Base-by-base conservation (phyloP, 2,888 invertebrate species). In the Sarcophaga variegata region DNA sequence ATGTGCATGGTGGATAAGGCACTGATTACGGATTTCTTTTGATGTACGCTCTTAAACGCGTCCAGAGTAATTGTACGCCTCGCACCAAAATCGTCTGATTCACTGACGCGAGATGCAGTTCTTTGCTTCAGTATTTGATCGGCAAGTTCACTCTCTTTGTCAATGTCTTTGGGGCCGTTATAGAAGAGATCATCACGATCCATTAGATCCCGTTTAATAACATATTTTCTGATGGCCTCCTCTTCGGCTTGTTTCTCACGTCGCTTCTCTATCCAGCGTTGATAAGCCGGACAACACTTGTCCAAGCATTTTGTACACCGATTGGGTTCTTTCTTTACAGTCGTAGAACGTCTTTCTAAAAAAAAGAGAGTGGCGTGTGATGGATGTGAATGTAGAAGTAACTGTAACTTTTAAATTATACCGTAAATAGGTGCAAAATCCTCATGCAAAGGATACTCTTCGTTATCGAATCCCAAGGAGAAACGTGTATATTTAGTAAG, bases 161-260 rank as follows among this genome's bases (percentile, higher is more conserved):
- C 67, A 45, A 90, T 91, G 0, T 90, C 89, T 0, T 89, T 89
- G 0, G 89, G 89, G 0, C 92, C 92, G 1, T 90, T 90, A 27
- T 95, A 97, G 92, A 96, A 96, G 76, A 96, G 96, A 90, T 97
- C 97, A 88, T 96, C 95, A 72, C 96, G 94, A 91, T 96, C 96
- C 89, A 97, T 93, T 0, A 96, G 96, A 88, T 91, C 91, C 3
- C 90, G 86, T 1, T 88, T 89, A 11, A 93, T 90, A 0, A 92
- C 69, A 70, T 88, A 89, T 45, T 83, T 89, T 8, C 80, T 89
- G 8, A 54, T 17, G 0, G 67, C 64, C 20, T 81, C 67, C 20
- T 80, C 63, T 12, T 17, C 20, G 45, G 63, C 66, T 8, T 37
- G 45, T 14, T 54, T 14, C 10, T 75, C 37, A 4, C 47, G 72